phyloP scores from a whole-genome alignment of 2,888 invertebrate species.

The Pandemis cinnamomeana region DNA sequence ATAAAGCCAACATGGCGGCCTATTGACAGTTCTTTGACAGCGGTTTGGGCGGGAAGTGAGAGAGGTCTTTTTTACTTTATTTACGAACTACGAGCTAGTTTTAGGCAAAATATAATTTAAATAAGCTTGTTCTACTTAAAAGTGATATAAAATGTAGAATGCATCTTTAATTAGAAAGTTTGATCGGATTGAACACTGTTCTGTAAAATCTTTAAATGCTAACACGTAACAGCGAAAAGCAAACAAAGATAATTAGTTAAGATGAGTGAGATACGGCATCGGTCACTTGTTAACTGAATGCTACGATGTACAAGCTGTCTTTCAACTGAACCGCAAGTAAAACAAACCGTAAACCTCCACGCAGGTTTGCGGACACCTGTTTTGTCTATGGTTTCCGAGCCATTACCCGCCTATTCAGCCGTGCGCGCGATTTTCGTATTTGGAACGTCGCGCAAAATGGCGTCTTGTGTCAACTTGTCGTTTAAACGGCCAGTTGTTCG shows the following conservation, averaged over 20 bases:
- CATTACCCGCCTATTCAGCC: constrained; percentile 73
- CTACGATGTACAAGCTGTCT: neutral
- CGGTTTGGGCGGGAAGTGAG: constrained; percentile 67
- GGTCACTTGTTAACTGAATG: constrained; percentile 16
- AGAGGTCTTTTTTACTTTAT: constrained; percentile 32
- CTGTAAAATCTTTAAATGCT: neutral
- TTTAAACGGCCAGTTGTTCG: constrained; percentile 57
- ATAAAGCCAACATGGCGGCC: constrained; percentile 72
- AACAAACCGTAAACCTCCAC: constrained; percentile 38
- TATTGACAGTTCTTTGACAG: constrained; percentile 69
- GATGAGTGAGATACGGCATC: constrained; percentile 36
- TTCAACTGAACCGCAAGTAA: constrained; percentile 21
- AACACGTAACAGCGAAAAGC: constrained; percentile 5
- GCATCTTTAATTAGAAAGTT: constrained; percentile 1
- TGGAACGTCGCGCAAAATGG: constrained; percentile 69
- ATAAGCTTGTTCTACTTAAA: neutral
- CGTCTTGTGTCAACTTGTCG: constrained; percentile 65
- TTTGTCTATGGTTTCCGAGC: constrained; percentile 77
- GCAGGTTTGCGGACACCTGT: constrained; percentile 62
- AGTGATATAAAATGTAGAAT: neutral
- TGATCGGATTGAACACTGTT: neutral
- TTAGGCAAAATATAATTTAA: constrained; percentile 46
- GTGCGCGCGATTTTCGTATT: constrained; percentile 73
- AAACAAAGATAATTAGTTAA: constrained; percentile 37
- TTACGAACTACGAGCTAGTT: constrained; percentile 45